These are phyloP conservation scores for Drosophila hydei DNA, from an alignment of 1,140 invertebrate genomes.

Conservation along the genomic window DNA sequence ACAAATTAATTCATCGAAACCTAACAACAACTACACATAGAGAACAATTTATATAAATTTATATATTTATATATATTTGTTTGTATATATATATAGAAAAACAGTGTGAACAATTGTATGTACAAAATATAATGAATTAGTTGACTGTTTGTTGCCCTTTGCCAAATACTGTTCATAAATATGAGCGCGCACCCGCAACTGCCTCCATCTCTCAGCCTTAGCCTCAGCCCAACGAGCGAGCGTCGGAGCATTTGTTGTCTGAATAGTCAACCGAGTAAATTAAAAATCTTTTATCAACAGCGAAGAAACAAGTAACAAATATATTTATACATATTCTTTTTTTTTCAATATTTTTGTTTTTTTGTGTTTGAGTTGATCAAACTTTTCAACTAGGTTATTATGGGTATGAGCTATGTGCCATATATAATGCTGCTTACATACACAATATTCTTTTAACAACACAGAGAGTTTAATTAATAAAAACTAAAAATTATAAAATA, in stretches of 20 bases:
- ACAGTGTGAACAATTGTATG: slow-evolving; percentile 61
- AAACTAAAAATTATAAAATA: slow-evolving; percentile 47
- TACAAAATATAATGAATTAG: slow-evolving; percentile 65
- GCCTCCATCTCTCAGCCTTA: slow-evolving; percentile 10
- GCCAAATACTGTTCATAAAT: slow-evolving; percentile 64
- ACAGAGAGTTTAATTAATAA: slow-evolving; percentile 73
- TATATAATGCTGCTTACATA: slow-evolving; percentile 53
- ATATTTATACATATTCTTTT: slow-evolving; percentile 46
- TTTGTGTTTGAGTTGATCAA: slow-evolving; percentile 44
- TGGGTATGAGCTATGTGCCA: slow-evolving; percentile 44
- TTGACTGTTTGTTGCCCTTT: slow-evolving; percentile 43
- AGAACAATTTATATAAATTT: slow-evolving; percentile 57
- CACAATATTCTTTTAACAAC: slow-evolving; percentile 66
- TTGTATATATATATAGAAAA: slow-evolving; percentile 34
- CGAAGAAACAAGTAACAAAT: slow-evolving; percentile 74
- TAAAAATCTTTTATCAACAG: slow-evolving; percentile 62
- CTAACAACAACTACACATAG: slow-evolving; percentile 70
- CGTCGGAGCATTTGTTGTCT: slow-evolving; percentile 39
- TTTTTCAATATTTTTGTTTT: slow-evolving; percentile 17
- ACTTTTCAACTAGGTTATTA: slow-evolving; percentile 51
- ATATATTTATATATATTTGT: neutral
- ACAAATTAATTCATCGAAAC: slow-evolving; percentile 61
- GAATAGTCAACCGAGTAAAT: slow-evolving; percentile 72
- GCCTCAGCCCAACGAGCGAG: slow-evolving; percentile 55
- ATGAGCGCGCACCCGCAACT: slow-evolving; percentile 33